phyloP scores from a whole-genome alignment of 2,888 invertebrate genomes.

The Leucophora obtusa region DNA sequence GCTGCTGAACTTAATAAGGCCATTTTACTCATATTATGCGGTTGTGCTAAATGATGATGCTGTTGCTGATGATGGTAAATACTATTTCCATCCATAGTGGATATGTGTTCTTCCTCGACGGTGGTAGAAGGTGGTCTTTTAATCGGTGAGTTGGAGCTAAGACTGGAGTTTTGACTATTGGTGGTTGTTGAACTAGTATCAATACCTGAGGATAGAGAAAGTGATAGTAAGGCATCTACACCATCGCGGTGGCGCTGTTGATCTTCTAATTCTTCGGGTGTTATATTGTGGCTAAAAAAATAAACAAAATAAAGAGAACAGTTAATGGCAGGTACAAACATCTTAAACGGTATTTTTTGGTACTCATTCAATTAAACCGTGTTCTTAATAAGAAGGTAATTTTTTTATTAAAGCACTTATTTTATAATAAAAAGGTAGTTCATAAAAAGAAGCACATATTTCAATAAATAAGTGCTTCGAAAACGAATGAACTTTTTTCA shows the following conservation, averaged over 20 bases:
- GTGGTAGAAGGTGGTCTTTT: conserved; percentile 76
- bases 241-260: conserved; percentile 87
- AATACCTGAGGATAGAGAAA: conserved; percentile 84
- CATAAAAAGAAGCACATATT: no score
- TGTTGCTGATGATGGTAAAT: conserved; percentile 53
- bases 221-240: conserved; percentile 87
- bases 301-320: not conserved
- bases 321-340: not conserved
- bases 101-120: conserved; percentile 73
- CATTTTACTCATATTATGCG: conserved; percentile 69
- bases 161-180: conserved; percentile 64
- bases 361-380: no score
- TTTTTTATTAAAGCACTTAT: no score
- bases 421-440: no score
- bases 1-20: conserved; percentile 70
- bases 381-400: not conserved
- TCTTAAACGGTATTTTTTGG: not conserved
- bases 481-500: no score
- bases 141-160: conserved; percentile 72
- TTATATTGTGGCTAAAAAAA: conserved; percentile 73
- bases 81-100: conserved; percentile 66
- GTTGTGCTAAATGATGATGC: conserved; percentile 43
- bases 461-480: no score
- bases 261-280: conserved; percentile 82
- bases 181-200: conserved; percentile 67